Evolutionary conservation across 2,888 invertebrate species (phyloP).

Genomic region (Entomobrya proxima): DNA sequence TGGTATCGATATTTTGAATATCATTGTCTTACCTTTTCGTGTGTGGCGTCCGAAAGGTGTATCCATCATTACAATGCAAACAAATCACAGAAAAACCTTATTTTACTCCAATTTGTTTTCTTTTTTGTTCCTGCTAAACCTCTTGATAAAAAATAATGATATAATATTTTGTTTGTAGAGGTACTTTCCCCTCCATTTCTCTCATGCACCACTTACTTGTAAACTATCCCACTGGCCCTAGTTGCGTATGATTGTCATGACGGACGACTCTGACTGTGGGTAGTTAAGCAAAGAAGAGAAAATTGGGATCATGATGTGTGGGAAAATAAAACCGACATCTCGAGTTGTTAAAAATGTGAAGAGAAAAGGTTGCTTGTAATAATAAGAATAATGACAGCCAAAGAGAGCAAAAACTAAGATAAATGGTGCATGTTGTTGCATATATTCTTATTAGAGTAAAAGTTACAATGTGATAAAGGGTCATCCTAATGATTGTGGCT

Average conservation of each 20-base stretch:
- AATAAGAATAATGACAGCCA: slow-evolving; percentile 7
- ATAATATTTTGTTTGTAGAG: slow-evolving; percentile 6
- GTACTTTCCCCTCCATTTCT: neutral
- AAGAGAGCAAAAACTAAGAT: neutral
- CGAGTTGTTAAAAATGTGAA: slow-evolving; percentile 51
- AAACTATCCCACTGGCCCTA: neutral
- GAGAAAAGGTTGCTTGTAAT: neutral
- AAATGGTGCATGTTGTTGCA: slow-evolving; percentile 6
- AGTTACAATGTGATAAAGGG: slow-evolving; percentile 37
- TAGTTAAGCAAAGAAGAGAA: neutral
- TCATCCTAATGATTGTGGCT: slow-evolving; percentile 58
- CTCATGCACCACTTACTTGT: neutral
- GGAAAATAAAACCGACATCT: slow-evolving; percentile 62
- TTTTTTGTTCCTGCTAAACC: too few species aligned
- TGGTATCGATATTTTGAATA: too few species aligned
- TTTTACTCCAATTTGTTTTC: too few species aligned
- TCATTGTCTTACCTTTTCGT: too few species aligned
- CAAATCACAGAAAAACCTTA: too few species aligned
- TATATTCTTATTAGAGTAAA: too few species aligned
- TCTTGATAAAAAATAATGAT: slow-evolving; percentile 8
- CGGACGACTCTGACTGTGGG: neutral
- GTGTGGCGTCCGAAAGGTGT: too few species aligned
- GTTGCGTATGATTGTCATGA: neutral
- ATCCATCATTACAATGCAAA: too few species aligned
- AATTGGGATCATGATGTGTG: slow-evolving; percentile 34